Evolutionary conservation across 1,140 invertebrate species (phyloP).

Genomic region (Drosophila sechellia): DNA sequence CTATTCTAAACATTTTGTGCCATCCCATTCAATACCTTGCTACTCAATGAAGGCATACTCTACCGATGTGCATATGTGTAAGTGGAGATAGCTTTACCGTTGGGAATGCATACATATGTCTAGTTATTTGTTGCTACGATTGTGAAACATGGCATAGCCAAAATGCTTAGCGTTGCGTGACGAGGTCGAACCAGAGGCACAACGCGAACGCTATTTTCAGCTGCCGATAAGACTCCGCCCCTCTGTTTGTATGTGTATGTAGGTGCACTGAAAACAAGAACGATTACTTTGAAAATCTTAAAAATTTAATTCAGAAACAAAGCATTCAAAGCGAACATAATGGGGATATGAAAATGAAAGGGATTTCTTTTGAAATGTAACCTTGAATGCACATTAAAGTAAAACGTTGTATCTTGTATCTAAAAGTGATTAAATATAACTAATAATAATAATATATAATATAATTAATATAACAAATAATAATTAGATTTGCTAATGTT

Average conservation of each 20-base stretch:
- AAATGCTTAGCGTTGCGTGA: constrained; percentile 64
- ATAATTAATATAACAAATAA: too few relatives aligned
- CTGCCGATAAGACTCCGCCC: constrained; percentile 52
- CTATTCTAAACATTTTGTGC: too few relatives aligned
- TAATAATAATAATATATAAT: too few relatives aligned
- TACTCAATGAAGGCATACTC: constrained; percentile 1
- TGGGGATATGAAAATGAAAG: too few relatives aligned
- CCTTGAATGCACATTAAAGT: too few relatives aligned
- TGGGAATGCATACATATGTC: constrained; percentile 16
- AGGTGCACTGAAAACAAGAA: not conserved
- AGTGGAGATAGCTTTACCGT: constrained; percentile 1
- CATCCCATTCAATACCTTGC: constrained; percentile 1
- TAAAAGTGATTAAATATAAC: too few relatives aligned
- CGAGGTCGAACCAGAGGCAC: constrained; percentile 50
- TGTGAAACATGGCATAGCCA: constrained; percentile 63
- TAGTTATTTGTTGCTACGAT: constrained; percentile 43
- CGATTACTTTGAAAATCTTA: not conserved
- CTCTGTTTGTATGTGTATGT: constrained; percentile 6
- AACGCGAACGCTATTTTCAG: constrained; percentile 59
- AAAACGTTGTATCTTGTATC: too few relatives aligned
- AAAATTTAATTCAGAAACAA: too few relatives aligned
- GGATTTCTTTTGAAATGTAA: too few relatives aligned
- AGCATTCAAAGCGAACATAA: too few relatives aligned
- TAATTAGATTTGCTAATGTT: too few relatives aligned
- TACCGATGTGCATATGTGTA: constrained; percentile 1